Conservation (phyloP, 2,797 vertebrate species). For the Enteromius mattozi region DNA sequence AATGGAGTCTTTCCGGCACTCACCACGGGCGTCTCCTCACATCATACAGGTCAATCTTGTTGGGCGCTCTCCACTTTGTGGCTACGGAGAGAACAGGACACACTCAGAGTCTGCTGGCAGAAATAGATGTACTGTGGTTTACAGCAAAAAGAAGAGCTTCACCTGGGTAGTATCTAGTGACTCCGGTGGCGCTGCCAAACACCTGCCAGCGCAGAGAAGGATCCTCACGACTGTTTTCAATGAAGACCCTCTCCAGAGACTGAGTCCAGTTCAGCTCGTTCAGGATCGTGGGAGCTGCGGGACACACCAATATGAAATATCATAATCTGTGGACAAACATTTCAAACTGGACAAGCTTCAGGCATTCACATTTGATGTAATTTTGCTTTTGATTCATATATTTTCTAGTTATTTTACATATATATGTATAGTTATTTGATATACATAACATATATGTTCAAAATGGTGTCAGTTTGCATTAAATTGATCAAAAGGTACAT, state of each 20-base stretch:
- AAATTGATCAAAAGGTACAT: not conserved
- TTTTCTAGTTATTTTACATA: not conserved
- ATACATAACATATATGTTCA: too few species aligned
- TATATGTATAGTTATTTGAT: too few species aligned
- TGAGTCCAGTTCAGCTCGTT: slow-evolving; percentile 99
- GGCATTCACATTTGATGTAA: not conserved
- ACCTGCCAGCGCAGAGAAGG: slow-evolving; percentile 97
- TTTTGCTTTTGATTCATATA: not conserved
- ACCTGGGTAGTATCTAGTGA: slow-evolving; percentile 94
- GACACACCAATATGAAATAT: not conserved
- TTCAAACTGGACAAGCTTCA: not conserved
- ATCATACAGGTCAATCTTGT: slow-evolving; percentile 98
- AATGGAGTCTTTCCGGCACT: slow-evolving; percentile 67
- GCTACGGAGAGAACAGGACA: slow-evolving; percentile 76
- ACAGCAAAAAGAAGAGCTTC: not conserved
- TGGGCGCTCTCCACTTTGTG: slow-evolving; percentile 93
- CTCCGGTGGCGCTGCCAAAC: slow-evolving; percentile 96
- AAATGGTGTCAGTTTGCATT: not conserved
- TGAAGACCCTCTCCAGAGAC: slow-evolving; percentile 92
- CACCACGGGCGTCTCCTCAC: slow-evolving; percentile 97
- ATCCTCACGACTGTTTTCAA: slow-evolving; percentile 92
- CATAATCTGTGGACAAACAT: not conserved
- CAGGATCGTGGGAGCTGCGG: slow-evolving; percentile 90
- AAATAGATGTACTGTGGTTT: not conserved
- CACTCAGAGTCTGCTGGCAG: slow-evolving; percentile 49